Evolutionary conservation across 2,888 invertebrate species (phyloP).

Genomic region (Sesia apiformis): DNA sequence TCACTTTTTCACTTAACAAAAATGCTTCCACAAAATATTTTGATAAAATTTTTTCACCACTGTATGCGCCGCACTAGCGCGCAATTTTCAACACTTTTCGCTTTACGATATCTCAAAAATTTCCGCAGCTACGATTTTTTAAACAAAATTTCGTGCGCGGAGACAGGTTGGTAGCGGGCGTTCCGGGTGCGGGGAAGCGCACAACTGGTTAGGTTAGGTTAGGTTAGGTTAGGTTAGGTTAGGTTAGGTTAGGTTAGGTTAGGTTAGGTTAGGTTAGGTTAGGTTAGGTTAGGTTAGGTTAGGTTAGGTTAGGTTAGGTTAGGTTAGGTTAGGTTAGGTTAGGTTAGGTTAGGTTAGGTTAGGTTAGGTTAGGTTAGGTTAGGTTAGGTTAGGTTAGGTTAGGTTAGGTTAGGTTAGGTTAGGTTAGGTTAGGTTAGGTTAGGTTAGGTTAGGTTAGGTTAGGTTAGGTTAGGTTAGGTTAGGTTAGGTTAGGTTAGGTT

Average conservation of each 20-base stretch:
- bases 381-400: neutral
- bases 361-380: neutral
- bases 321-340: slow-evolving; percentile 4
- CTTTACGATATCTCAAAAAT: no score
- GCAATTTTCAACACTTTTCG: no score
- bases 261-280: slow-evolving; percentile 3
- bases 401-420: neutral
- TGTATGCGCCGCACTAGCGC: no score
- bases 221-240: slow-evolving; percentile 3
- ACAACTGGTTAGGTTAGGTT: slow-evolving; percentile 3
- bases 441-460: neutral
- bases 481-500: neutral
- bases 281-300: slow-evolving; percentile 1
- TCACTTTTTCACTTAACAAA: no score
- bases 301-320: slow-evolving; percentile 5
- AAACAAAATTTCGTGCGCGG: no score
- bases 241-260: slow-evolving; percentile 3
- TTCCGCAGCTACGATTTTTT: no score
- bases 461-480: slow-evolving; percentile 1
- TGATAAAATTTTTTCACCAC: no score
- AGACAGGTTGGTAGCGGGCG: no score
- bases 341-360: neutral
- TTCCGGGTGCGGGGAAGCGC: no score
- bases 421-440: neutral
- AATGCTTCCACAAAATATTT: no score